These are phyloP conservation scores for Diplazon laetatorius DNA, from an alignment of 2,888 invertebrate species.

Conservation along the genomic window DNA sequence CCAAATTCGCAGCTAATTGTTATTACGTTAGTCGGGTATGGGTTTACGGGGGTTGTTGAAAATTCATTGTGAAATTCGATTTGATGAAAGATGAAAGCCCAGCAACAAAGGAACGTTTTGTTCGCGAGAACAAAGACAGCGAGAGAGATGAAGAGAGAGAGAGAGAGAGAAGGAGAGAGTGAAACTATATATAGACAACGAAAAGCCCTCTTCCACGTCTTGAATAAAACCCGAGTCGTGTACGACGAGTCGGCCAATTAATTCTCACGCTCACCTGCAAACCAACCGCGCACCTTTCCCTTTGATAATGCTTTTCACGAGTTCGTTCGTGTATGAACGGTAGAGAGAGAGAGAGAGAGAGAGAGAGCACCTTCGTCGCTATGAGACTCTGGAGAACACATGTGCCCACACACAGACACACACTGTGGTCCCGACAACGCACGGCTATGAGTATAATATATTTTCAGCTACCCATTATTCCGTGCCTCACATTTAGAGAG, in stretches of 20 bases:
- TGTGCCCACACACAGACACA: not conserved
- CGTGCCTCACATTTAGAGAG: not conserved
- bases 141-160: not conserved
- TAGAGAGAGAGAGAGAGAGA: constrained; percentile 4
- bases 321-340: constrained; percentile 27
- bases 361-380: not conserved
- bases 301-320: constrained; percentile 61
- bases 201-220: not conserved
- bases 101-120: too few species aligned
- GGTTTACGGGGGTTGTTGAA: too few species aligned
- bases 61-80: too few species aligned
- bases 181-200: constrained; percentile 4
- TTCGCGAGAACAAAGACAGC: too few species aligned
- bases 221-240: not conserved
- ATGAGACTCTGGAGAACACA: not conserved
- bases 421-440: too few species aligned
- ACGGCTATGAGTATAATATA: not conserved
- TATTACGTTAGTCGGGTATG: too few species aligned
- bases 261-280: constrained; percentile 68
- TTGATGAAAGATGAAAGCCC: too few species aligned
- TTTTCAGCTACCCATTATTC: constrained; percentile 29
- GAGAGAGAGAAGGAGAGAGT: not conserved
- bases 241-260: constrained; percentile 52
- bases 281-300: constrained; percentile 49
- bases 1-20: too few species aligned